Evolutionary conservation across 2,113 vertebrate genomes (phyloP).

Genomic region (Nestor notabilis): DNA sequence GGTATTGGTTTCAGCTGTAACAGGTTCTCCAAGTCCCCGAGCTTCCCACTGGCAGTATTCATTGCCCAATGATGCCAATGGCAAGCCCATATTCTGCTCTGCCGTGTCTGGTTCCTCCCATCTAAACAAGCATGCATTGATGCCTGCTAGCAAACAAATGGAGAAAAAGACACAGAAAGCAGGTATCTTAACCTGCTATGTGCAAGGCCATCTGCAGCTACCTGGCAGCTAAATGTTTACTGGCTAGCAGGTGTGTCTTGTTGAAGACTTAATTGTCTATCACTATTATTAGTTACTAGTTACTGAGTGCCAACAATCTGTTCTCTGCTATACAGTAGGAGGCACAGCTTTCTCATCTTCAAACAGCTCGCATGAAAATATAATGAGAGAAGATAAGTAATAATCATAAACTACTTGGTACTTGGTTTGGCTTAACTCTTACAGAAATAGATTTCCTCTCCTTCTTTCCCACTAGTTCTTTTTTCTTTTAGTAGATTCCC

Average conservation of each 20-base stretch:
- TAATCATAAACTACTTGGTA: not conserved
- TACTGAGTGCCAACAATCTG: not conserved
- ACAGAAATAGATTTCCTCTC: not conserved
- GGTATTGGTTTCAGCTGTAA: constrained; percentile 61
- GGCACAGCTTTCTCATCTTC: not conserved
- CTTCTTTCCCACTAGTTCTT: not conserved
- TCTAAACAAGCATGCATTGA: not conserved
- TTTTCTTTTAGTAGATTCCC: not conserved
- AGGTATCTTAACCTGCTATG: not conserved
- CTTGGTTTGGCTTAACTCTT: not conserved
- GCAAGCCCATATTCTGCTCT: not conserved
- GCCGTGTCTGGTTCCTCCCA: not conserved
- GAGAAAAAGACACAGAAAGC: not conserved
- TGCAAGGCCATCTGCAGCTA: constrained; percentile 36
- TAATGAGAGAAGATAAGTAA: not conserved
- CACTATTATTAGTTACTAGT: not conserved
- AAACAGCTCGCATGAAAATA: not conserved
- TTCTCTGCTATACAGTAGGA: not conserved
- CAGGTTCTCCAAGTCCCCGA: constrained; percentile 1
- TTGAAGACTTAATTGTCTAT: not conserved
- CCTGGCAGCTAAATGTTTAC: constrained; percentile 4
- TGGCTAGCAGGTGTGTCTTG: not conserved
- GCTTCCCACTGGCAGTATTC: constrained; percentile 19
- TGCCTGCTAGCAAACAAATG: not conserved
- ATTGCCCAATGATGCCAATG: not conserved